phyloP scores from a whole-genome alignment of 2,888 invertebrate genomes.

The Sarcophaga rosellei region DNA sequence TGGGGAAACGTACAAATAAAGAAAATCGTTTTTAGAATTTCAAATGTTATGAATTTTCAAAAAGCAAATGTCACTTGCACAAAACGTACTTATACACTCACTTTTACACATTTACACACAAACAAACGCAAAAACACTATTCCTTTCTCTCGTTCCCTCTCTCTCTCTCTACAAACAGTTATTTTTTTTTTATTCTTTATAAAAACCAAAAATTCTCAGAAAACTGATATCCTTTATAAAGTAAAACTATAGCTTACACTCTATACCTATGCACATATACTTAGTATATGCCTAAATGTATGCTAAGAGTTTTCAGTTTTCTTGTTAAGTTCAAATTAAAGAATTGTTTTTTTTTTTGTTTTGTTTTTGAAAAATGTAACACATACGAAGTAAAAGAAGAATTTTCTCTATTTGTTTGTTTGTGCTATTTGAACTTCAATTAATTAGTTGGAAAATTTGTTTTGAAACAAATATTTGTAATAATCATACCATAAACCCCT shows the following conservation, averaged over 20 bases:
- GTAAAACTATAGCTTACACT: neutral
- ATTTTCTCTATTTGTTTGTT: neutral
- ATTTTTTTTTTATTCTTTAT: too few species aligned
- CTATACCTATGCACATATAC: too few species aligned
- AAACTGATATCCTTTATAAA: slow-evolving; percentile 16
- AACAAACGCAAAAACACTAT: neutral
- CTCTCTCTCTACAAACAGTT: neutral
- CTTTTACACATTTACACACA: slow-evolving; percentile 7
- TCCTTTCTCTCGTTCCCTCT: neutral
- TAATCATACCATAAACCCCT: too few species aligned
- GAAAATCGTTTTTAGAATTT: slow-evolving; percentile 69
- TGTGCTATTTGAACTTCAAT: slow-evolving; percentile 54
- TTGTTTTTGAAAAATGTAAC: too few species aligned
- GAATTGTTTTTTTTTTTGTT: slow-evolving; percentile 25
- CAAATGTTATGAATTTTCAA: slow-evolving; percentile 69
- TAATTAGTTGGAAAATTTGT: slow-evolving; percentile 55
- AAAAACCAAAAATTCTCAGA: neutral
- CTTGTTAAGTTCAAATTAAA: slow-evolving; percentile 34
- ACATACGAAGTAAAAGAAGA: too few species aligned
- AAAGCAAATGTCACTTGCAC: slow-evolving; percentile 68
- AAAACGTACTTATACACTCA: neutral
- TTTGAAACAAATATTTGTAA: slow-evolving; percentile 2
- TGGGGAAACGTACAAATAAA: slow-evolving; percentile 54
- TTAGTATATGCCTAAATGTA: slow-evolving; percentile 43
- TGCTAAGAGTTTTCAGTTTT: slow-evolving; percentile 33